These are phyloP conservation scores for Caenorhabditis sp. DNA, from an alignment of 2,888 invertebrate species.

Conservation along the genomic window DNA sequence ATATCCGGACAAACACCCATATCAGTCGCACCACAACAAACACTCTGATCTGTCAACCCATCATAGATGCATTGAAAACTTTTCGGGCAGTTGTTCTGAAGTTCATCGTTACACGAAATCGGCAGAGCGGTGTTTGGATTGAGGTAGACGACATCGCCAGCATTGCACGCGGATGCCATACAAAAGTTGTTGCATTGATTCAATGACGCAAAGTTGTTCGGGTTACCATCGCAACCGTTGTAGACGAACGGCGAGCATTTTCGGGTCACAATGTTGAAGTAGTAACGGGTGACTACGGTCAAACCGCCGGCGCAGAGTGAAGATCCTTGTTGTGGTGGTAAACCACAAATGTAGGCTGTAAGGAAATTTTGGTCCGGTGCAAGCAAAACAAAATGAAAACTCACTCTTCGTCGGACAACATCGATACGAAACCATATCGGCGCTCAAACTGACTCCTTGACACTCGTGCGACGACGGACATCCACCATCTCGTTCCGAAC, in stretches of 20 bases:
- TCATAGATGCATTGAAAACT: conserved; percentile 58
- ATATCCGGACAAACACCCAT: conserved; percentile 61
- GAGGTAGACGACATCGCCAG: conserved; percentile 61
- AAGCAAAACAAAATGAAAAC: conserved; percentile 2
- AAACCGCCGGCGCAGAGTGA: conserved; percentile 57
- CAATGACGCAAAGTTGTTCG: conserved; percentile 62
- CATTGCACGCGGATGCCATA: conserved; percentile 46
- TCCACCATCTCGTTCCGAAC: conserved; percentile 50
- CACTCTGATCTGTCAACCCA: conserved; percentile 51
- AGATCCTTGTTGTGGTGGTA: conserved; percentile 59
- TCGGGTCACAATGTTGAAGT: conserved; percentile 67
- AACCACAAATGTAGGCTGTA: conserved; percentile 57
- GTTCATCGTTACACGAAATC: conserved; percentile 55
- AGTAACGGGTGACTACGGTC: conserved; percentile 58
- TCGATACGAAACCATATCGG: conserved; percentile 48
- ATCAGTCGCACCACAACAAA: conserved; percentile 64
- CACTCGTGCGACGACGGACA: conserved; percentile 63
- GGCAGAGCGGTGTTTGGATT: conserved; percentile 61
- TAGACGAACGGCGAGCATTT: conserved; percentile 63
- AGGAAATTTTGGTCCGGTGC: too few relatives aligned
- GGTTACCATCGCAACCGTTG: conserved; percentile 65
- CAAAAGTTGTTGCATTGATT: conserved; percentile 63
- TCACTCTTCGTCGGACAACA: conserved; percentile 60
- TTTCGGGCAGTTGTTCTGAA: conserved; percentile 61
- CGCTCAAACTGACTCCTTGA: conserved; percentile 50